Conservation (phyloP, 2,888 invertebrate species). For the Lycaena phlaeas region DNA sequence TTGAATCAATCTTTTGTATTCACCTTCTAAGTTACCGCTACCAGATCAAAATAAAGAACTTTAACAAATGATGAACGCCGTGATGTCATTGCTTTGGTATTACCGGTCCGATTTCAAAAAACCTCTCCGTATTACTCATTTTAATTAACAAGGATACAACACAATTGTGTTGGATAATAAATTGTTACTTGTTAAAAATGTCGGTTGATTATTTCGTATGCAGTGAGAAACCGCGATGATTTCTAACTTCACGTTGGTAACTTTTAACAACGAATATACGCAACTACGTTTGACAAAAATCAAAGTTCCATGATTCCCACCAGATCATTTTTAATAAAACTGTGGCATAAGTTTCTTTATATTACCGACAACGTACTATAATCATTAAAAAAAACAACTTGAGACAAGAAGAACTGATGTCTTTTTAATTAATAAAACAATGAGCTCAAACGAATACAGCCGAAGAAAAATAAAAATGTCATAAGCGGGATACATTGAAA, state of each 20-base stretch:
- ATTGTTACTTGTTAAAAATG: neutral
- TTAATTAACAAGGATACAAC: slow-evolving; percentile 8
- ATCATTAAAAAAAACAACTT: too few relatives aligned
- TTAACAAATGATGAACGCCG: slow-evolving; percentile 15
- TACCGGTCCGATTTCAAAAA: slow-evolving; percentile 7
- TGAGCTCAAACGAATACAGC: slow-evolving; percentile 29
- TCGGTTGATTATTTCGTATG: too few relatives aligned
- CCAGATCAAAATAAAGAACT: slow-evolving; percentile 13
- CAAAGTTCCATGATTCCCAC: too few relatives aligned
- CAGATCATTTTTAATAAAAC: too few relatives aligned
- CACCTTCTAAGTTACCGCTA: slow-evolving; percentile 28
- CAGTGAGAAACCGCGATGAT: too few relatives aligned
- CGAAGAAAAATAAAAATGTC: slow-evolving; percentile 39
- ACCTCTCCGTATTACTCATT: neutral
- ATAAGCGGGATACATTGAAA: slow-evolving; percentile 55
- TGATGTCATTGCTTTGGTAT: slow-evolving; percentile 19
- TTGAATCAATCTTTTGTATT: slow-evolving; percentile 53
- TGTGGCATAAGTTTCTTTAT: too few relatives aligned
- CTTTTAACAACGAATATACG: too few relatives aligned
- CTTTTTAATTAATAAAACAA: slow-evolving; percentile 20
- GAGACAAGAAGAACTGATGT: too few relatives aligned
- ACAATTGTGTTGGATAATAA: slow-evolving; percentile 4
- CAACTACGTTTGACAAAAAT: too few relatives aligned
- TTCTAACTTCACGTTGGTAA: too few relatives aligned
- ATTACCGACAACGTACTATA: too few relatives aligned